Conservation (phyloP, 2,888 invertebrate species). For the Chaetogeoica ovagalla region DNA sequence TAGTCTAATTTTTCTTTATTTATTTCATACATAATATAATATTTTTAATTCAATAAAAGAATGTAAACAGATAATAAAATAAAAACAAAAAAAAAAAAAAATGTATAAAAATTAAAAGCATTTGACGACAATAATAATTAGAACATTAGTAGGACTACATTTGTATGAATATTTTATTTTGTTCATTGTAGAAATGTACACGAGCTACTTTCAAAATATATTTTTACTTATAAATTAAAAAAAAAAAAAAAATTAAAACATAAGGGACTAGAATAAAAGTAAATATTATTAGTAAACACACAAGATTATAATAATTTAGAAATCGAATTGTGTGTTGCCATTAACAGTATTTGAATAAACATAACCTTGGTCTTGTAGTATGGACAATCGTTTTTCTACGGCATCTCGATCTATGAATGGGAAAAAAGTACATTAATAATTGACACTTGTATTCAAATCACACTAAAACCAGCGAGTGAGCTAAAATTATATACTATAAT, state of each 20-base stretch:
- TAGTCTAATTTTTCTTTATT: not conserved
- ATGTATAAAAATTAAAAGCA: constrained; percentile 25
- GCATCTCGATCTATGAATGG: constrained; percentile 84
- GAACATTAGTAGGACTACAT: not conserved
- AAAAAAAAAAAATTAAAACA: not conserved
- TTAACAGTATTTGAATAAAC: constrained; percentile 47
- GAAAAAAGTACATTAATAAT: constrained; percentile 55
- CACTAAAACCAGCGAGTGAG: not conserved
- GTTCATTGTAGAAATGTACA: not conserved
- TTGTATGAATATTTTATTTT: constrained; percentile 4
- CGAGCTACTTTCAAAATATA: not conserved
- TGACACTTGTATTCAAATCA: not conserved
- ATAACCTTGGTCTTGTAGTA: constrained; percentile 68
- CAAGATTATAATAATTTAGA: not conserved
- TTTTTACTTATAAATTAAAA: constrained; percentile 15
- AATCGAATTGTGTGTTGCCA: constrained; percentile 33
- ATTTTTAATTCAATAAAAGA: not conserved
- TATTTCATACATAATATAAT: not conserved
- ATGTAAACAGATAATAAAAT: constrained; percentile 22
- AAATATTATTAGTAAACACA: constrained; percentile 20
- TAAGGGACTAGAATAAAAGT: constrained; percentile 34
- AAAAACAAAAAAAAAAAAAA: constrained; percentile 3
- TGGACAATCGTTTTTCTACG: constrained; percentile 88
- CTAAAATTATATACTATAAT: constrained; percentile 54
- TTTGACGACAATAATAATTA: constrained; percentile 5